phyloP scores from a whole-genome alignment of 2,797 vertebrate species.

The Moxostoma hubbsi region DNA sequence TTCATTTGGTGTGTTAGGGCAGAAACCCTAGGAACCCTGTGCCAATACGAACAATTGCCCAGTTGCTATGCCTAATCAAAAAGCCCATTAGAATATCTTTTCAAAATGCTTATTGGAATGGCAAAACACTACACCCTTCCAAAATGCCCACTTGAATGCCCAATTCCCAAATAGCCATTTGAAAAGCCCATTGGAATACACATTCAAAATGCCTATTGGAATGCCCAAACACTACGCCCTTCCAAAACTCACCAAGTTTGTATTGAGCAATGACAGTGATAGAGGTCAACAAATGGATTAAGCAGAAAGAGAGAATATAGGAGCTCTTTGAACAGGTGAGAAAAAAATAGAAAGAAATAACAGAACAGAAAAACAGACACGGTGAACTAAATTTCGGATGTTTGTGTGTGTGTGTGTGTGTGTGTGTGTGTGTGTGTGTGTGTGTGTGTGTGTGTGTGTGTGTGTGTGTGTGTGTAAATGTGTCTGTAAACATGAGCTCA shows the following conservation, averaged over 20 bases:
- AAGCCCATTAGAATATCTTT: no score
- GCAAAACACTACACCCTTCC: background rate
- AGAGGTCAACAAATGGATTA: no score
- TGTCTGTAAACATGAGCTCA: constrained; percentile 52
- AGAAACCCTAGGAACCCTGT: no score
- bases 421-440: constrained; percentile 3
- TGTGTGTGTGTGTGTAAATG: constrained; percentile 25
- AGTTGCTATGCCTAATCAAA: no score
- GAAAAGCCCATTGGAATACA: background rate
- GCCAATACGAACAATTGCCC: no score
- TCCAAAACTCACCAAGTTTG: no score
- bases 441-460: constrained; percentile 28
- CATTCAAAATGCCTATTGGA: background rate
- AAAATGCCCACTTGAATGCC: background rate
- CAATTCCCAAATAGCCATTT: no score
- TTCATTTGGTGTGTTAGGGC: constrained; percentile 58
- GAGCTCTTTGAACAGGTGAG: constrained; percentile 47
- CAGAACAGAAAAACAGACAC: constrained; percentile 11
- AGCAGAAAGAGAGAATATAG: constrained; percentile 29
- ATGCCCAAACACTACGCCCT: no score
- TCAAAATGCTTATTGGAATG: no score
- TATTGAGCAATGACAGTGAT: no score
- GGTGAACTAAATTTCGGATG: constrained; percentile 19
- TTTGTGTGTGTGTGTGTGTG: constrained; percentile 4
- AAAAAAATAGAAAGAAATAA: constrained; percentile 35